These are phyloP conservation scores for Jaculus jaculus DNA, from an alignment of 2,113 vertebrate species.

Conservation along the genomic window DNA sequence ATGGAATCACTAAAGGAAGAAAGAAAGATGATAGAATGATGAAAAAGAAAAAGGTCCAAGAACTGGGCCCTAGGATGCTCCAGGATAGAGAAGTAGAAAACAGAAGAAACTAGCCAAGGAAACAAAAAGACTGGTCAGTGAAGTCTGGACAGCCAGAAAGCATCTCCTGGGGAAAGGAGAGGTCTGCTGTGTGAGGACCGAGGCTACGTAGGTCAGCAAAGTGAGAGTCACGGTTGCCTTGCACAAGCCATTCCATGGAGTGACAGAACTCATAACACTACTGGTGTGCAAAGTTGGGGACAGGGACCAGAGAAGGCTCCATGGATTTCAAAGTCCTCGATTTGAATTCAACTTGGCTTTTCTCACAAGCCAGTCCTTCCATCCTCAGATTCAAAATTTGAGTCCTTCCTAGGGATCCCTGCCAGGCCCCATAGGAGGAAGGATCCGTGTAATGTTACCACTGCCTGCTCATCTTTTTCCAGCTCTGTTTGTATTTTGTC, in stretches of 20 bases:
- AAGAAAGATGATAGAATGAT: no score
- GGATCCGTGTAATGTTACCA: background rate
- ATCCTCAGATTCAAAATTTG: slow-evolving; percentile 9
- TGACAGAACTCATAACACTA: background rate
- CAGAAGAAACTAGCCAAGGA: background rate
- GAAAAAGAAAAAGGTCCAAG: background rate
- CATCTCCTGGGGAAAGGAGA: background rate
- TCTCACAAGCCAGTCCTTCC: background rate
- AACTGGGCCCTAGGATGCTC: background rate
- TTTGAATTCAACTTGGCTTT: background rate
- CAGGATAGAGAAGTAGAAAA: background rate
- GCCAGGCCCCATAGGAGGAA: background rate
- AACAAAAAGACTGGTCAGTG: background rate
- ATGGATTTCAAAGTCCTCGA: background rate
- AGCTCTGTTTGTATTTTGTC: slow-evolving; percentile 39
- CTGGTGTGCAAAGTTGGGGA: background rate
- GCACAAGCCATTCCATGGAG: background rate
- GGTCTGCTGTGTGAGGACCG: background rate
- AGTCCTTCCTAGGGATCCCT: background rate
- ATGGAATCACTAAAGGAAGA: slow-evolving; percentile 7
- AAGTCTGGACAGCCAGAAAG: background rate
- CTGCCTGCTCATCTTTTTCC: background rate
- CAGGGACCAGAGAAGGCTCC: background rate
- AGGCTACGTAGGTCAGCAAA: background rate
- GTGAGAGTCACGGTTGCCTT: background rate